Evolutionary conservation across 2,113 vertebrate species (phyloP).

Genomic region (Chaetops frenatus): DNA sequence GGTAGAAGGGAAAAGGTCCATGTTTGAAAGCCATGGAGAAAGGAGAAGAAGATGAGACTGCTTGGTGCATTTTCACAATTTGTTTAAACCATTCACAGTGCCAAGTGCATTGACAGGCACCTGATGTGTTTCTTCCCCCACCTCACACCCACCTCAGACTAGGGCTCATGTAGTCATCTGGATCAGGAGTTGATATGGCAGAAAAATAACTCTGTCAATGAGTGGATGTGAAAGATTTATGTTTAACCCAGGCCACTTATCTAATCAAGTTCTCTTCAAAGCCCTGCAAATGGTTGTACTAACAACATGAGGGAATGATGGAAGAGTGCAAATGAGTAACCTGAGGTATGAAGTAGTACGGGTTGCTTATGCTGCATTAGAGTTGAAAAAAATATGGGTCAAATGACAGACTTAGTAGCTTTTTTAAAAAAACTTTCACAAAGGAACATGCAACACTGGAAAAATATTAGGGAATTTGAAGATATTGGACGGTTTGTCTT

Average conservation of each 20-base stretch:
- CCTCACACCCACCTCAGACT: not conserved
- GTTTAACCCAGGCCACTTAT: slow-evolving; percentile 5
- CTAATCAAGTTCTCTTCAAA: not conserved
- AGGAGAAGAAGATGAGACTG: not conserved
- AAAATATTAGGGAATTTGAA: not conserved
- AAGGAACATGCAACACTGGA: not conserved
- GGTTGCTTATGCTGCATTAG: not conserved
- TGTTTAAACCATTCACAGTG: not conserved
- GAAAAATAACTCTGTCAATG: slow-evolving; percentile 2
- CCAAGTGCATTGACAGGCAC: not conserved
- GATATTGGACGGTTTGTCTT: not conserved
- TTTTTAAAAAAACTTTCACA: not conserved
- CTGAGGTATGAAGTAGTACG: not conserved
- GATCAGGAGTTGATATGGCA: not conserved
- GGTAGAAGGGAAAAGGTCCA: not conserved
- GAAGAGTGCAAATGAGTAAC: slow-evolving; percentile 4
- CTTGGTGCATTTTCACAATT: not conserved
- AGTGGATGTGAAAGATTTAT: not conserved
- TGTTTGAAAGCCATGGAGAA: not conserved
- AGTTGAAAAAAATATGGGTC: not conserved
- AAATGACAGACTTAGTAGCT: not conserved
- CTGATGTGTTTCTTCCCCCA: not conserved
- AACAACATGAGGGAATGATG: not conserved
- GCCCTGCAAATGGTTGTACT: not conserved
- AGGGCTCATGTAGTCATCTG: not conserved